These are phyloP conservation scores for Sanderia malayensis DNA, from an alignment of 30 jellyfish, hydroid and myxozoan genomes.

Conservation along the genomic window DNA sequence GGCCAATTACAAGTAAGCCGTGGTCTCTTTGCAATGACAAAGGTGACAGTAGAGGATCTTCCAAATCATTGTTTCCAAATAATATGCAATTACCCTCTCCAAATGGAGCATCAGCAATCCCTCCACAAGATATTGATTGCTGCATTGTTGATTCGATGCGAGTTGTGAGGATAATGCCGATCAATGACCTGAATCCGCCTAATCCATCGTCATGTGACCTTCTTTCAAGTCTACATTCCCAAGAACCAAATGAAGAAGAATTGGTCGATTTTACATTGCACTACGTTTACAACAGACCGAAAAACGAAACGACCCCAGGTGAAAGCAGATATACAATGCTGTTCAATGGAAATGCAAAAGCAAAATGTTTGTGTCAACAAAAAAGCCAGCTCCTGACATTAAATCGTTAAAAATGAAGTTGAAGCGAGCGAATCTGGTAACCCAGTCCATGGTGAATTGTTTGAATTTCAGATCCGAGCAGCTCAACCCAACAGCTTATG, in stretches of 20 bases:
- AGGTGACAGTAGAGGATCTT: constrained; percentile 42
- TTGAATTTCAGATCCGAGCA: constrained; percentile 9
- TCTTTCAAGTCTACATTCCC: constrained; percentile 17
- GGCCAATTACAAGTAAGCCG: constrained; percentile 57
- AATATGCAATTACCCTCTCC: constrained; percentile 36
- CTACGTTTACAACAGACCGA: constrained; percentile 4
- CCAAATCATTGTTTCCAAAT: constrained; percentile 24
- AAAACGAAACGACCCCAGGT: constrained; percentile 6
- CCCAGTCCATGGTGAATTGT: constrained; percentile 24
- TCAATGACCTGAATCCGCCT: constrained; percentile 40
- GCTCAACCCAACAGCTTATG: constrained; percentile 19
- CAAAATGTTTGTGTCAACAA: constrained; percentile 4
- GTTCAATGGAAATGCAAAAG: constrained; percentile 19
- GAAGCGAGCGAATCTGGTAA: constrained; percentile 5
- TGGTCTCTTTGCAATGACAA: constrained; percentile 32
- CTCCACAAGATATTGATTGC: constrained; percentile 19
- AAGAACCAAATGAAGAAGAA: constrained; percentile 7
- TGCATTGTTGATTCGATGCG: constrained; percentile 50
- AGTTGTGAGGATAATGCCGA: constrained; percentile 45
- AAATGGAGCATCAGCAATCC: constrained; percentile 21
- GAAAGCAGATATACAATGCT: constrained; percentile 11
- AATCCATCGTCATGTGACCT: constrained; percentile 7
- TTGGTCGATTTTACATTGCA: constrained; percentile 1
- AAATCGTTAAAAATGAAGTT: constrained; percentile 8
- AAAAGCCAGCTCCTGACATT: constrained; percentile 17